Conservation (phyloP, 2,888 invertebrate species). For the Aporophyla lueneburgensis region DNA sequence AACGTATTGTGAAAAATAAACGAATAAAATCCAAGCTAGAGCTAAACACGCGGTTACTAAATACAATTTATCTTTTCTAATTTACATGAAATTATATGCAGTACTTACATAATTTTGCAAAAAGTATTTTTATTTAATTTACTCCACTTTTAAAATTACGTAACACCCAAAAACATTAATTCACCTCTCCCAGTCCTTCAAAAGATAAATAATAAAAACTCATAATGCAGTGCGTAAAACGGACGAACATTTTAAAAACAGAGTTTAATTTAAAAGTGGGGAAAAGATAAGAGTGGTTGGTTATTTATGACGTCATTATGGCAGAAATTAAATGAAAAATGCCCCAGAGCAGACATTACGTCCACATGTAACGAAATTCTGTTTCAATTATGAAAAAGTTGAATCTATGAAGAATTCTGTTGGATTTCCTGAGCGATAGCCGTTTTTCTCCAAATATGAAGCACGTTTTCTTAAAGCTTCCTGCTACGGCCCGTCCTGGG, state of each 20-base stretch:
- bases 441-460: background rate
- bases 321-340: constrained; percentile 83
- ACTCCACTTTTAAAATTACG: constrained; percentile 1
- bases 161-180: constrained; percentile 34
- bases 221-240: constrained; percentile 65
- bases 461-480: background rate
- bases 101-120: background rate
- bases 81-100: too few relatives aligned
- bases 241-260: constrained; percentile 73
- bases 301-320: constrained; percentile 84
- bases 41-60: background rate
- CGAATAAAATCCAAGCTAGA: background rate
- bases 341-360: constrained; percentile 70
- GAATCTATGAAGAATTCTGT: constrained; percentile 29
- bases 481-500: too few relatives aligned
- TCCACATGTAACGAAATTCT: constrained; percentile 70
- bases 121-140: background rate
- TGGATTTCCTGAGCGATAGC: constrained; percentile 16
- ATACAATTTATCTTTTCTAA: background rate
- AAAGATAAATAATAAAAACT: constrained; percentile 64
- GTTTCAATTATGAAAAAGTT: constrained; percentile 68
- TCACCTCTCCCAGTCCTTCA: constrained; percentile 30
- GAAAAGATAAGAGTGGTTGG: constrained; percentile 79
- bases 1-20: background rate
- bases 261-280: constrained; percentile 80